These are phyloP conservation scores for Anguilla obscura DNA, from an alignment of 2,797 vertebrate species.

Conservation along the genomic window DNA sequence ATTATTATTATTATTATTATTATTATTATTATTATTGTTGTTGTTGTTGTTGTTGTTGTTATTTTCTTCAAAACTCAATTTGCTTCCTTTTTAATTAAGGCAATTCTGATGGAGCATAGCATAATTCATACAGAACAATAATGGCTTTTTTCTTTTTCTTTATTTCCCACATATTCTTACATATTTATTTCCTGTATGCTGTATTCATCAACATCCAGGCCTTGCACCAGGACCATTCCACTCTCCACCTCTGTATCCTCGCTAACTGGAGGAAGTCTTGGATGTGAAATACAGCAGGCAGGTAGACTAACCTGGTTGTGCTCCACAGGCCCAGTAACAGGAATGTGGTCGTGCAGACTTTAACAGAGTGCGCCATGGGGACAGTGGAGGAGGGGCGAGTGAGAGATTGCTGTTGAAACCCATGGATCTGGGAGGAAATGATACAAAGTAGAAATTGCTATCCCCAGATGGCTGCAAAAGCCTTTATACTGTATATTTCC, in stretches of 20 bases:
- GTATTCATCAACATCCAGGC: background rate
- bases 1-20: no score
- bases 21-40: no score
- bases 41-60: no score
- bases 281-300: no score
- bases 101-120: no score
- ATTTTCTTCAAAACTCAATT: no score
- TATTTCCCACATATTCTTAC: background rate
- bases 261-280: no score
- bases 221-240: no score
- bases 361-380: background rate
- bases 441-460: constrained; percentile 12
- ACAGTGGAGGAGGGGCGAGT: background rate
- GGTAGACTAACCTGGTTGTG: background rate
- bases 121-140: no score
- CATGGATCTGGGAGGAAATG: constrained; percentile 7
- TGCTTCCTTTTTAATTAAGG: no score
- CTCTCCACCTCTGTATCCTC: no score
- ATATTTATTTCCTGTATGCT: background rate
- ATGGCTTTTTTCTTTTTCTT: no score
- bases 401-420: background rate
- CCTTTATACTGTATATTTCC: constrained; percentile 20
- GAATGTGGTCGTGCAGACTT: background rate
- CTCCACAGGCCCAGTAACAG: background rate
- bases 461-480: constrained; percentile 18